These are phyloP conservation scores for Lepetodrilus schrolli DNA, from an alignment of 2,888 invertebrate genomes.

Conservation along the genomic window DNA sequence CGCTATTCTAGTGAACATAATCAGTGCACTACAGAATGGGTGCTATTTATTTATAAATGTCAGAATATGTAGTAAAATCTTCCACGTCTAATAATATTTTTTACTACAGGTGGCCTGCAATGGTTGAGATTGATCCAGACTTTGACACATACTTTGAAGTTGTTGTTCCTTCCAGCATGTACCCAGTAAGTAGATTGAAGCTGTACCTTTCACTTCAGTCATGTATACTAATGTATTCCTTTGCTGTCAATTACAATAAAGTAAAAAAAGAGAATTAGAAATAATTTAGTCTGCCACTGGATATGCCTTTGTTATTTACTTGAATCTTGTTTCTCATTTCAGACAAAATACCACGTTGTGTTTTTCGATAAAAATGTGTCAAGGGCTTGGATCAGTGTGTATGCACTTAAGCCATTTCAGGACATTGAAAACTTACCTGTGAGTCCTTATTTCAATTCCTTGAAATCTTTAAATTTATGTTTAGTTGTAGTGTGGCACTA, in stretches of 20 bases:
- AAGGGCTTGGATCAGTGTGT: slow-evolving; percentile 61
- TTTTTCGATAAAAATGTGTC: slow-evolving; percentile 69
- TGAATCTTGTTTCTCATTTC: too few relatives aligned
- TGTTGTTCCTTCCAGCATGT: slow-evolving; percentile 48
- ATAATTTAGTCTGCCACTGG: background rate
- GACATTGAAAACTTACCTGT: slow-evolving; percentile 36
- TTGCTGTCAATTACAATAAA: background rate
- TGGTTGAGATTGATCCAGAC: slow-evolving; percentile 83
- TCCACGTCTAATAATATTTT: too few relatives aligned
- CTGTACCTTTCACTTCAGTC: background rate
- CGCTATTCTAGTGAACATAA: too few relatives aligned
- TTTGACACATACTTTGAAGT: slow-evolving; percentile 77
- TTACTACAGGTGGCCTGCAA: slow-evolving; percentile 81
- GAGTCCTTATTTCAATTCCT: background rate
- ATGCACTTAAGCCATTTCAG: slow-evolving; percentile 48
- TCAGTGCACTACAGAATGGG: too few relatives aligned
- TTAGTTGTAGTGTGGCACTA: too few relatives aligned
- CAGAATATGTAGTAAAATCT: too few relatives aligned
- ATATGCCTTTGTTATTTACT: too few relatives aligned
- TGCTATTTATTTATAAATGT: too few relatives aligned
- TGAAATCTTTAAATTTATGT: background rate
- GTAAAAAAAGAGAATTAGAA: background rate
- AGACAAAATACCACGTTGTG: slow-evolving; percentile 71
- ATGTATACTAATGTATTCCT: background rate
- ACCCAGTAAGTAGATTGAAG: slow-evolving; percentile 50